phyloP scores from a whole-genome alignment of 1,140 invertebrate species.

The Goniozus legneri region DNA sequence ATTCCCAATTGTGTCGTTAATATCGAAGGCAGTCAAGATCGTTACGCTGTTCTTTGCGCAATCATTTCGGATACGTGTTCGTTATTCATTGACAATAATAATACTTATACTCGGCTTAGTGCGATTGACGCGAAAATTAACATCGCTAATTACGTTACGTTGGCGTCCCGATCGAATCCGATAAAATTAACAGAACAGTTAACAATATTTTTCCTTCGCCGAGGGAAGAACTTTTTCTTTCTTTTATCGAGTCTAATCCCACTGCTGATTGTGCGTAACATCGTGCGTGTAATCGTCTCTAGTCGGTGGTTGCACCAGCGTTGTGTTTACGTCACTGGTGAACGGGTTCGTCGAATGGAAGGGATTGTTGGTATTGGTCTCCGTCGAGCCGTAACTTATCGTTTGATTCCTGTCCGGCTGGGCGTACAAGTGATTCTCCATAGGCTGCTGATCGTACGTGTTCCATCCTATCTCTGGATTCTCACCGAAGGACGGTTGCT shows the following conservation, averaged over 20 bases:
- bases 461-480: conserved; percentile 33
- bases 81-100: no score
- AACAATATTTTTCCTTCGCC: no score
- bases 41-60: no score
- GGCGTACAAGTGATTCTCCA: conserved; percentile 15
- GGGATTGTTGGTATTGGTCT: conserved; percentile 42
- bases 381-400: conserved; percentile 46
- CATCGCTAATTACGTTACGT: no score
- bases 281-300: conserved; percentile 47
- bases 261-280: conserved; percentile 38
- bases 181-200: no score
- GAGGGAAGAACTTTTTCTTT: no score
- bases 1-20: no score
- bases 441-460: conserved; percentile 25
- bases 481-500: conserved; percentile 41
- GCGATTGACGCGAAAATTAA: neutral
- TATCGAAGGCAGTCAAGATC: no score
- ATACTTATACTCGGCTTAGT: conserved; percentile 6
- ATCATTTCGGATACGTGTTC: no score
- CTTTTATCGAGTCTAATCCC: conserved; percentile 36
- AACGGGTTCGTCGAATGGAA: conserved; percentile 51
- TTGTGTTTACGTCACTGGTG: conserved; percentile 34
- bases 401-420: conserved; percentile 29
- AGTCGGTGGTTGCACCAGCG: conserved; percentile 42
- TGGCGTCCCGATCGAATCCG: no score